Evolutionary conservation across 2,888 invertebrate genomes (phyloP), one percentile per base, ranked within the genome.

Genomic region (Apamea epomidion): DNA sequence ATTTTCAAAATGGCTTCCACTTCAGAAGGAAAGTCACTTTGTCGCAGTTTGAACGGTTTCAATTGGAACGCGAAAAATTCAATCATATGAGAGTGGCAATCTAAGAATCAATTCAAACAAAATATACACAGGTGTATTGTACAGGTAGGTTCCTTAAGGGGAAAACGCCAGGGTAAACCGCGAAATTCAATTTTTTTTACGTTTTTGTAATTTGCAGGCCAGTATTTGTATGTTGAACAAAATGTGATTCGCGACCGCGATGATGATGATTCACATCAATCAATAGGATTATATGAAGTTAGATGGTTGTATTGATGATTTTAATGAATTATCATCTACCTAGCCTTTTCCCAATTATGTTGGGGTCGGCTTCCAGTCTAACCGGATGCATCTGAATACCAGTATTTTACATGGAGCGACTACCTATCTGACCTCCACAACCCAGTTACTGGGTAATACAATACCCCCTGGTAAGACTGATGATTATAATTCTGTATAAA

Each of bases 31-130:
- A 29, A 14, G 70, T 60, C 48, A 60, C 51, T 65, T 25, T 29
- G 21, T 60, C n/a, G 25, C 18, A 25, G 29, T 37, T 0, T 51
- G n/a, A 77, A 70, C 29, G 29, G 25, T 62, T 58, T 8, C 75
- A 73, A 76, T 80, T 74, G 48, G 37, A 84, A 74, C 64, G 60
- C 42, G n/a, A 73, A 62, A 78, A 76, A 72, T 69, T 78, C 65
- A 74, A 80, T 69, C 71, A 80, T 25, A 45, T 54, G 51, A 29
- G 16, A 69, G 37, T 14, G 45, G 21, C 18, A 75, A 67, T 73
- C 76, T 76, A 80, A 73, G 80, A 82, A 76, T 73, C 54, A 75
- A 42, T 25, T 42, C 12, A 37, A 58, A 48, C 51, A 75, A 67
- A 65, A 80, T 54, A 74, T 74, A 68, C 14, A 48, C 48, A 16